Evolutionary conservation across 2,113 vertebrate genomes (phyloP).

Genomic region (Atrichornis clamosus): DNA sequence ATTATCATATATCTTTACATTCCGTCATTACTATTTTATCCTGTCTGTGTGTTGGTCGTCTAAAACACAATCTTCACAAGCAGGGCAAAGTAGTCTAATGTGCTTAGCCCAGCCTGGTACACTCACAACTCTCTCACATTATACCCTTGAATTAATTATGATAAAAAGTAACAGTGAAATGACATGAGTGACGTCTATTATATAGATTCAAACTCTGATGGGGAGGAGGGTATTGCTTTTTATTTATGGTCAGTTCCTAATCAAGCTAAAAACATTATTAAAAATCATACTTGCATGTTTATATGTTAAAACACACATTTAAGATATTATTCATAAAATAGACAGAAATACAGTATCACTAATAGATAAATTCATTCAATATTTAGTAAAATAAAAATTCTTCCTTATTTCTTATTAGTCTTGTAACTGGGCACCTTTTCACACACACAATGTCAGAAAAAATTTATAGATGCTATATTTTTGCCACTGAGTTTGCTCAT

Average conservation of each 20-base stretch:
- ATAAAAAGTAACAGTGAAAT: not conserved
- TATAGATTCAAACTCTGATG: not conserved
- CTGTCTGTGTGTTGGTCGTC: not conserved
- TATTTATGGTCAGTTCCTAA: not conserved
- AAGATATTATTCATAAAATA: not conserved
- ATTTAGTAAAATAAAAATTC: not conserved
- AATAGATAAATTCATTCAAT: not conserved
- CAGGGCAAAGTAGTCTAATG: not conserved
- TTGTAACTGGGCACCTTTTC: not conserved
- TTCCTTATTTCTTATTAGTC: not conserved
- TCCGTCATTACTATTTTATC: not conserved
- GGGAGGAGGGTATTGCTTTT: rapidly evolving
- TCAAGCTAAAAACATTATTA: not conserved
- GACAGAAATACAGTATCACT: not conserved
- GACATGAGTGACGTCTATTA: not conserved
- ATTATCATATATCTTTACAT: not conserved
- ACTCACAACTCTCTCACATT: not conserved
- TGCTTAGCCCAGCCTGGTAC: not conserved
- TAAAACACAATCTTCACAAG: not conserved
- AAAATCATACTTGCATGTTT: not conserved
- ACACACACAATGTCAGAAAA: rapidly evolving
- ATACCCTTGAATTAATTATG: not conserved
- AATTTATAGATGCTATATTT: not conserved
- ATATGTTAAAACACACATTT: not conserved
- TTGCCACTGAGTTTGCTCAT: not conserved